phyloP scores from a whole-genome alignment of 2,888 invertebrate genomes.

The Glyphotaelius pellucidus region DNA sequence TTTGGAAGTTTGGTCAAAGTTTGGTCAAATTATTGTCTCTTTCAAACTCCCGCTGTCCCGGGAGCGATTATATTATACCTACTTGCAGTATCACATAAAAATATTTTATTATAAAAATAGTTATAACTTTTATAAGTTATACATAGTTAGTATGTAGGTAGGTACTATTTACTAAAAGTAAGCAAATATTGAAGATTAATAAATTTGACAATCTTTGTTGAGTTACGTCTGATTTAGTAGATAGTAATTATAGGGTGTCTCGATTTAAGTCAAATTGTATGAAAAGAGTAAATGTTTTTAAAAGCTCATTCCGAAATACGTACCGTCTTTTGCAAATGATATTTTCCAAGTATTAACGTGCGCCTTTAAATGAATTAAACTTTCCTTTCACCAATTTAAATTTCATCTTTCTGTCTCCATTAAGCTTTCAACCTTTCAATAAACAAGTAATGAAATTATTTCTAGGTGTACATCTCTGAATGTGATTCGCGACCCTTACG shows the following conservation, averaged over 20 bases:
- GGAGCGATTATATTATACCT: neutral
- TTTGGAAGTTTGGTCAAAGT: neutral
- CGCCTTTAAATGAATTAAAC: neutral
- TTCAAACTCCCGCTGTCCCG: neutral
- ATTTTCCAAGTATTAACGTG: neutral
- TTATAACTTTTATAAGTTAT: too few relatives aligned
- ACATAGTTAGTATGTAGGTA: too few relatives aligned
- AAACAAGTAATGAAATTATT: slow-evolving; percentile 21
- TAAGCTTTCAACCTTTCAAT: neutral
- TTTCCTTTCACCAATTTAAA: slow-evolving; percentile 7
- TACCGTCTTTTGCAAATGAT: neutral
- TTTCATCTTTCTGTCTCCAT: neutral
- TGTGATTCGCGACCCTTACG: slow-evolving; percentile 87
- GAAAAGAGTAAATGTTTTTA: neutral
- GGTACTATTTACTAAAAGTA: too few relatives aligned
- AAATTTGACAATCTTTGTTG: too few relatives aligned
- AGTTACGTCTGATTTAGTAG: neutral
- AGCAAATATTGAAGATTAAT: too few relatives aligned
- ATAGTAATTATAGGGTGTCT: neutral
- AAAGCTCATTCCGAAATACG: neutral
- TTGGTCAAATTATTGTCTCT: neutral
- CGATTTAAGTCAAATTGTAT: neutral
- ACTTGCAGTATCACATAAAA: neutral
- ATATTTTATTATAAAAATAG: neutral
- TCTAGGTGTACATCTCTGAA: slow-evolving; percentile 88